phyloP scores from a whole-genome alignment of 2,888 invertebrate species.

The Cartodere bifasciata region DNA sequence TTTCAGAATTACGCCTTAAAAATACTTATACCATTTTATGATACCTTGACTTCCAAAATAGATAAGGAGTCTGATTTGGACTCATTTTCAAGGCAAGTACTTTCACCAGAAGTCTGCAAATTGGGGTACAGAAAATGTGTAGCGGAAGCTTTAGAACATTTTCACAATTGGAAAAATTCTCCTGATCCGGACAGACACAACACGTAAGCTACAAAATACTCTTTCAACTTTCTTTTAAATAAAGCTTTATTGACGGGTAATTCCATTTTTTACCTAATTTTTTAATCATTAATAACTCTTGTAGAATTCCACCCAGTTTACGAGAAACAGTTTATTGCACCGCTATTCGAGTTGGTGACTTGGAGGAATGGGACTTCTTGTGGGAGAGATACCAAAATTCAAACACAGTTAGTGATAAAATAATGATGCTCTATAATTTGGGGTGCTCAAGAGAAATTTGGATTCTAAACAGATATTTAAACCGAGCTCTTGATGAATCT shows the following conservation, averaged over 20 bases:
- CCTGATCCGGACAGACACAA: slow-evolving; percentile 62
- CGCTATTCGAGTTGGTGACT: slow-evolving; percentile 70
- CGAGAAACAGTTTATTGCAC: slow-evolving; percentile 77
- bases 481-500: slow-evolving; percentile 57
- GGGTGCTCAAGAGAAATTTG: slow-evolving; percentile 77
- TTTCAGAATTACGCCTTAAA: slow-evolving; percentile 55
- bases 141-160: slow-evolving; percentile 56
- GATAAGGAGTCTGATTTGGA: slow-evolving; percentile 51
- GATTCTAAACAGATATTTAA: slow-evolving; percentile 66
- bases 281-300: too few relatives aligned
- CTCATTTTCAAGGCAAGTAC: slow-evolving; percentile 57
- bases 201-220: slow-evolving; percentile 40
- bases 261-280: too few relatives aligned
- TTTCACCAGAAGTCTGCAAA: slow-evolving; percentile 62
- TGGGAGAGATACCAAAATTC: slow-evolving; percentile 66
- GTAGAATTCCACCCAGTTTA: slow-evolving; percentile 71
- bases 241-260: too few relatives aligned
- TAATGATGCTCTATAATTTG: slow-evolving; percentile 59
- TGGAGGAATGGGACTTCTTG: slow-evolving; percentile 80
- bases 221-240: too few relatives aligned
- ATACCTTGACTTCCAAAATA: too few relatives aligned
- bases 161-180: slow-evolving; percentile 60
- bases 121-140: slow-evolving; percentile 64
- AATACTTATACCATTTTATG: slow-evolving; percentile 52
- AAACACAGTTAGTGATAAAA: slow-evolving; percentile 71